Percentiles rank a stretch among this genome's conserved stretches.
Conservation (phyloP, 2,797 vertebrate species). For the Cuculus canorus region DNA sequence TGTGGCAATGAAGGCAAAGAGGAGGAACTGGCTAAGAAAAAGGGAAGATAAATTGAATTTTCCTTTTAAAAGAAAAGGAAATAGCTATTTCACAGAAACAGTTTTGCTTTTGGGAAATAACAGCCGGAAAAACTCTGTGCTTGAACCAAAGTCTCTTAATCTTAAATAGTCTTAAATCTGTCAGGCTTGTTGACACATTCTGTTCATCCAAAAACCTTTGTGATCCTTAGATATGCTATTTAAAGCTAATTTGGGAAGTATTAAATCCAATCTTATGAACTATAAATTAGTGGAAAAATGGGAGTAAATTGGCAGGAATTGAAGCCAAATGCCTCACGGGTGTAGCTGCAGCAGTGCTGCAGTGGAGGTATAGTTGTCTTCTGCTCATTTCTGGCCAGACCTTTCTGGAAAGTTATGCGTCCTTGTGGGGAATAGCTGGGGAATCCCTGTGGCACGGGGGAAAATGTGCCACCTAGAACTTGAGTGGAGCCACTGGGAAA, state of each 20-base stretch:
- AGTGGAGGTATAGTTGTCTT: accelerated
- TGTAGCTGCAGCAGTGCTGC: neutral
- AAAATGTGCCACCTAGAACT: neutral
- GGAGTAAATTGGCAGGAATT: neutral
- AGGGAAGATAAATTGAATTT: conserved; percentile 20
- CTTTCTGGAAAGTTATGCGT: neutral
- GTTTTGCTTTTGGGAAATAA: neutral
- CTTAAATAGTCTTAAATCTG: neutral
- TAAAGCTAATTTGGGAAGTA: neutral
- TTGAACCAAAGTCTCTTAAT: neutral
- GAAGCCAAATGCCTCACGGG: neutral
- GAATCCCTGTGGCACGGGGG: accelerated
- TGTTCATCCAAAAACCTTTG: neutral
- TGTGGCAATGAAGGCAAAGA: conserved; percentile 15
- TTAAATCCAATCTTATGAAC: neutral
- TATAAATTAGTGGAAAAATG: neutral
- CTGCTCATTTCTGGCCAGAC: neutral
- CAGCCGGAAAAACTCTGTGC: neutral
- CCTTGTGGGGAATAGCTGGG: neutral
- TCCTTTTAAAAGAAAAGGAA: conserved; percentile 32
- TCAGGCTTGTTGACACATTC: neutral
- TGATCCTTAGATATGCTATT: neutral
- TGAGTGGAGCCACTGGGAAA: neutral
- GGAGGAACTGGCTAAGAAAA: conserved; percentile 12
- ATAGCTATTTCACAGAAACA: neutral